Conservation (phyloP, 2,113 vertebrate species). For the Oceanites oceanicus region DNA sequence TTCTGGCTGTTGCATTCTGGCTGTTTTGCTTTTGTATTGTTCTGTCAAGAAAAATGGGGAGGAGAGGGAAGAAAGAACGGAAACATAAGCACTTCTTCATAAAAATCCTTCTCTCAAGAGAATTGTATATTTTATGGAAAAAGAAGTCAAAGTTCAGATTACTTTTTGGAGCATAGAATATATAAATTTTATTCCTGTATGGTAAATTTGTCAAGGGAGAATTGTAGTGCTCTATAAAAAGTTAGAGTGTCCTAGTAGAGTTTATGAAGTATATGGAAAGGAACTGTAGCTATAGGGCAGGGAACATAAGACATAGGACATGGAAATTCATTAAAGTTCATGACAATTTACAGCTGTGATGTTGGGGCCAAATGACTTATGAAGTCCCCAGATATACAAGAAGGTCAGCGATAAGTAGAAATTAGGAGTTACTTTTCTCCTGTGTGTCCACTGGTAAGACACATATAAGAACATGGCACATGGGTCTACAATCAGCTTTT, state of each 20-base stretch:
- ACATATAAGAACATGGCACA: not conserved
- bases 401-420: not conserved
- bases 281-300: not conserved
- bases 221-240: not conserved
- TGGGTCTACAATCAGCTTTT: not conserved
- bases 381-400: not conserved
- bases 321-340: not conserved
- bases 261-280: not conserved
- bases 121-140: not conserved
- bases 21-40: not conserved
- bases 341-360: not conserved
- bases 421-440: not conserved
- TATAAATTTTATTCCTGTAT: conserved; percentile 1
- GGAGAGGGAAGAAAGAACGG: not conserved
- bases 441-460: not conserved
- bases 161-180: not conserved
- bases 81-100: not conserved
- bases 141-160: conserved; percentile 6
- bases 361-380: not conserved
- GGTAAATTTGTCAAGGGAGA: not conserved
- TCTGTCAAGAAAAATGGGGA: not conserved
- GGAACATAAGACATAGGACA: not conserved
- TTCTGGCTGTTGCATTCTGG: not conserved
- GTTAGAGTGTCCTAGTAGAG: not conserved
- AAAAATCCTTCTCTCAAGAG: not conserved